These are phyloP conservation scores for Temnopleurus reevesii DNA, from an alignment of 53 echinoderm and acorn worm genomes.

Conservation along the genomic window DNA sequence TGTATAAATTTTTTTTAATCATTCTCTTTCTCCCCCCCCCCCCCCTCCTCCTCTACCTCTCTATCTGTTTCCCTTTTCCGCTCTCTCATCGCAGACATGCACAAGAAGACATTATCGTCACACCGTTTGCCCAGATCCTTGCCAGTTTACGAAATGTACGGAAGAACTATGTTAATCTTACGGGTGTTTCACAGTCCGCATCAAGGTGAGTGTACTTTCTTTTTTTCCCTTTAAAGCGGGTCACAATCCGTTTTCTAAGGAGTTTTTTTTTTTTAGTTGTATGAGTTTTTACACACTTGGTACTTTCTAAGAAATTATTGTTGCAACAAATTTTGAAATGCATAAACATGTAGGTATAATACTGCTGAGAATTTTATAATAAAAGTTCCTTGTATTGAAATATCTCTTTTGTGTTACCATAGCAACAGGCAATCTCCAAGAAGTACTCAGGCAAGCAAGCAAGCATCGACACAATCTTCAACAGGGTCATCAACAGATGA, in stretches of 20 bases:
- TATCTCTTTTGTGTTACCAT: background rate
- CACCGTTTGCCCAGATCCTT: constrained; percentile 99
- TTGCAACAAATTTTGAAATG: no score
- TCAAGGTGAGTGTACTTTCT: constrained; percentile 68
- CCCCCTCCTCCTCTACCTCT: no score
- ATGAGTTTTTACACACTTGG: no score
- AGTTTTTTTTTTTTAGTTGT: no score
- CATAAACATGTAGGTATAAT: no score
- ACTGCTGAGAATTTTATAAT: background rate
- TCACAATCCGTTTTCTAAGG: no score
- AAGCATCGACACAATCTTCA: constrained; percentile 33
- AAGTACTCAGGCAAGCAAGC: constrained; percentile 56
- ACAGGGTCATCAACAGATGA: constrained; percentile 69
- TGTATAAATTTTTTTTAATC: no score
- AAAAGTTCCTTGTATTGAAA: no score
- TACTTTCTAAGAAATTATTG: no score
- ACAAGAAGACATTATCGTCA: constrained; percentile 96
- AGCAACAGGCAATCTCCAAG: constrained; percentile 64
- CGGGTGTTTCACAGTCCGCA: constrained; percentile 83
- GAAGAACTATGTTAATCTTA: constrained; percentile 92
- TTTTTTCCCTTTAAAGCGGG: no score
- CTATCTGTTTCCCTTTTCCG: no score
- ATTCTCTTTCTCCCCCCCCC: no score
- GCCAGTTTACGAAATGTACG: constrained; percentile 99
- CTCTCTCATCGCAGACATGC: constrained; percentile 68